phyloP scores from a whole-genome alignment of 2,797 vertebrate species.

The Vireo griseus region DNA sequence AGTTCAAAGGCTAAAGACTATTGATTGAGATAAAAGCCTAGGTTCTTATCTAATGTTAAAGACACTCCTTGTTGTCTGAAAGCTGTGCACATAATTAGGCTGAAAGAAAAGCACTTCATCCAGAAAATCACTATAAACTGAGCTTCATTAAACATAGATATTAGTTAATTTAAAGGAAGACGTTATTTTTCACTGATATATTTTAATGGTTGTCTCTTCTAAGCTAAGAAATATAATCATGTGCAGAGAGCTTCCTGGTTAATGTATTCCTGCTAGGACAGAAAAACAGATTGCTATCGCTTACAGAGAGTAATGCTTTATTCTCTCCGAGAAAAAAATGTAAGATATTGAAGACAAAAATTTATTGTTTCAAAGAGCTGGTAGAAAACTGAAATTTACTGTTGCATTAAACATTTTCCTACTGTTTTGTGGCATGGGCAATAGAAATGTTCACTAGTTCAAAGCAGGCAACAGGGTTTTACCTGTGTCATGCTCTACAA shows the following conservation, averaged over 20 bases:
- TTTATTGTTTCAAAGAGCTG: conserved; percentile 34
- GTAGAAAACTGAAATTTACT: conserved; percentile 39
- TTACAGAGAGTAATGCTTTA: conserved; percentile 32
- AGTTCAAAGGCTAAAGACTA: conserved; percentile 87
- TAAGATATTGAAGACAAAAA: conserved; percentile 9
- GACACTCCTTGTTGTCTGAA: conserved; percentile 80
- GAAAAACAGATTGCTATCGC: conserved; percentile 69
- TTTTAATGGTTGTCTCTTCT: conserved; percentile 71
- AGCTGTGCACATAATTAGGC: conserved; percentile 75
- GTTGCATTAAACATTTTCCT: conserved; percentile 54
- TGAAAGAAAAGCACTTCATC: conserved; percentile 70
- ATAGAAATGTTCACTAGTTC: conserved; percentile 42
- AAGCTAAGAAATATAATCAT: conserved; percentile 65
- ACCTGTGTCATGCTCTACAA: conserved; percentile 22
- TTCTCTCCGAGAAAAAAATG: conserved; percentile 17
- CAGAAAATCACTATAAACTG: conserved; percentile 72
- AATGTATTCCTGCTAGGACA: conserved; percentile 63
- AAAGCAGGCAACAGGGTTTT: conserved; percentile 3
- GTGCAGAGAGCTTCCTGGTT: conserved; percentile 41
- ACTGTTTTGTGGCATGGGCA: conserved; percentile 1
- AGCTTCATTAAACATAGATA: conserved; percentile 75
- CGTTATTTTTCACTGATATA: conserved; percentile 71
- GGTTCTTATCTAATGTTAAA: conserved; percentile 82
- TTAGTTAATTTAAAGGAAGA: conserved; percentile 75
- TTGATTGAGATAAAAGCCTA: conserved; percentile 84